Conservation (phyloP, 2,888 invertebrate genomes). For the Campaea margaritaria region DNA sequence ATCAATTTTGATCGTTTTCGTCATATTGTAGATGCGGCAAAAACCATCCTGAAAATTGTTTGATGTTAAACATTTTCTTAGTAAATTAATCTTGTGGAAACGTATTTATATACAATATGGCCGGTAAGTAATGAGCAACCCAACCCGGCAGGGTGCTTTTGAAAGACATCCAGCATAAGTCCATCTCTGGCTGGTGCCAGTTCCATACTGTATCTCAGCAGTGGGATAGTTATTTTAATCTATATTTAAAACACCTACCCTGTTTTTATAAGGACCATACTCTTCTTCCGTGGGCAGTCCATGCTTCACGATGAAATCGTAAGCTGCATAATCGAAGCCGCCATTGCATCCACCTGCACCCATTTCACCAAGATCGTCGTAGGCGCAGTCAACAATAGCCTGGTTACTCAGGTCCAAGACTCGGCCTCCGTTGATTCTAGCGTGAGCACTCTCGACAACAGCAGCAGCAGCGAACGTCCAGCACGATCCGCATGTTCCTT, state of each 20-base stretch:
- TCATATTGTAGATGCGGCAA: conserved; percentile 89
- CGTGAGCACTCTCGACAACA: conserved; percentile 66
- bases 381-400: conserved; percentile 67
- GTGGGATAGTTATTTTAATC: too few relatives aligned
- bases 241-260: conserved; percentile 65
- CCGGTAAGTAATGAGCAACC: too few relatives aligned
- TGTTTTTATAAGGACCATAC: conserved; percentile 94
- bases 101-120: too few relatives aligned
- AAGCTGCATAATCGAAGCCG: conserved; percentile 80
- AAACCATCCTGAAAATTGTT: conserved; percentile 88
- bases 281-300: conserved; percentile 92
- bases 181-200: too few relatives aligned
- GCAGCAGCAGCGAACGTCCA: conserved; percentile 68
- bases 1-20: conserved; percentile 87
- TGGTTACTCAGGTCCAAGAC: conserved; percentile 65
- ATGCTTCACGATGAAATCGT: conserved; percentile 62
- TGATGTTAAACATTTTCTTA: too few relatives aligned
- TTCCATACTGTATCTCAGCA: too few relatives aligned
- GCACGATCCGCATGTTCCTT: conserved; percentile 63
- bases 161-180: too few relatives aligned
- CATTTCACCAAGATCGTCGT: not conserved
- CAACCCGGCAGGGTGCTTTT: too few relatives aligned
- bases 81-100: too few relatives aligned
- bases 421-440: conserved; percentile 62
- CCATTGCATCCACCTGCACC: conserved; percentile 96